Percentiles rank a stretch among this genome's conserved stretches.
Evolutionary conservation across 2,797 vertebrate genomes (phyloP).

Genomic region (Schizothorax lantsangensis): DNA sequence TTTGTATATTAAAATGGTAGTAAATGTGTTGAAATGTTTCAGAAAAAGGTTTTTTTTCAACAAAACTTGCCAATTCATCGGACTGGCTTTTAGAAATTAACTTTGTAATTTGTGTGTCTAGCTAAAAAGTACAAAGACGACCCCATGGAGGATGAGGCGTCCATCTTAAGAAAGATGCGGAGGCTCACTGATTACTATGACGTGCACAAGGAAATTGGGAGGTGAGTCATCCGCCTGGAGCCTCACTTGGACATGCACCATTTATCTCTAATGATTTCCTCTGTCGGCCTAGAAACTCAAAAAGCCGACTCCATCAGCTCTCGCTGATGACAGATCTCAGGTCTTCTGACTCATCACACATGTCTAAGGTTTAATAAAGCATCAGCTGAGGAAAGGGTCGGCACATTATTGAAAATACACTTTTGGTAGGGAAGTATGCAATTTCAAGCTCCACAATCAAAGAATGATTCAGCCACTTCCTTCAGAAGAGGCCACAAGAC

Average conservation of each 20-base stretch:
- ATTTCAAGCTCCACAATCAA: slow-evolving; percentile 26
- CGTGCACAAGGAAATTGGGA: slow-evolving; percentile 92
- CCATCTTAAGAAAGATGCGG: slow-evolving; percentile 82
- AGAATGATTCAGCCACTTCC: slow-evolving; percentile 23
- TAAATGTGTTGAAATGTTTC: not conserved
- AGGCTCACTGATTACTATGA: slow-evolving; percentile 91
- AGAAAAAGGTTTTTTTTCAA: too few species aligned
- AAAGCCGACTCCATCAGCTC: slow-evolving; percentile 37
- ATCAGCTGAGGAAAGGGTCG: slow-evolving; percentile 5
- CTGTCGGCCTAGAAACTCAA: slow-evolving; percentile 17
- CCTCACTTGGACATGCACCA: slow-evolving; percentile 48
- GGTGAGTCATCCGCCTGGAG: slow-evolving; percentile 73
- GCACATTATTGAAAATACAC: slow-evolving; percentile 16
- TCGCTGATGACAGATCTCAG: slow-evolving; percentile 24
- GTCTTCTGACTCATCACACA: slow-evolving; percentile 47
- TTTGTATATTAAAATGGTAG: not conserved
- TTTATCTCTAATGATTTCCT: slow-evolving; percentile 56
- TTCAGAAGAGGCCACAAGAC: not conserved
- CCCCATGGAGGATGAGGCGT: slow-evolving; percentile 83
- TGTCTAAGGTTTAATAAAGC: slow-evolving; percentile 35
- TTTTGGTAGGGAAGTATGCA: slow-evolving; percentile 8
- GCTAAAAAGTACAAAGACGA: slow-evolving; percentile 77
- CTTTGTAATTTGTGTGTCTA: slow-evolving; percentile 31
- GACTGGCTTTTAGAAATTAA: not conserved
- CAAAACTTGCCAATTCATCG: not conserved